Conservation (phyloP, 2,113 vertebrate genomes). For the Bufo gargarizans region DNA sequence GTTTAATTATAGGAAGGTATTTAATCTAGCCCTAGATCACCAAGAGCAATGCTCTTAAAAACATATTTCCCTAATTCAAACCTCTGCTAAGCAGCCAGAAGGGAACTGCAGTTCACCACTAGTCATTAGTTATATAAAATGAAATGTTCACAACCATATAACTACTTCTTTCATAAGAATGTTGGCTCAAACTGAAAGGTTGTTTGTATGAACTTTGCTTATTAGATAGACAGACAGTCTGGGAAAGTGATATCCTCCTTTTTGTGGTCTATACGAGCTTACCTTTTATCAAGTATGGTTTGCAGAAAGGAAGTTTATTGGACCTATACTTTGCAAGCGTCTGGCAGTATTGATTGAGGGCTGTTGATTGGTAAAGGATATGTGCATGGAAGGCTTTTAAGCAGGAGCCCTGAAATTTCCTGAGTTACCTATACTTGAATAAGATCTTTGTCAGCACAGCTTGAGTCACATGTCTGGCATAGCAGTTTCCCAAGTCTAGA, state of each 20-base stretch:
- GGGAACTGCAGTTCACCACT: background rate
- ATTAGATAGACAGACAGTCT: conserved; percentile 48
- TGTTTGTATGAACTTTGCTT: conserved; percentile 46
- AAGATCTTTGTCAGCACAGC: conserved; percentile 30
- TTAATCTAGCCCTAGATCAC: background rate
- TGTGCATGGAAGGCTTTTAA: conserved; percentile 41
- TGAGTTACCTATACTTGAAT: conserved; percentile 32
- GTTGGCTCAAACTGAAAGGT: conserved; percentile 49
- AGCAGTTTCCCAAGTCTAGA: background rate
- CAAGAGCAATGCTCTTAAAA: background rate
- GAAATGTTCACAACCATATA: conserved; percentile 35
- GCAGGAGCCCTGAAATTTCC: conserved; percentile 32
- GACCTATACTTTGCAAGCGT: conserved; percentile 30
- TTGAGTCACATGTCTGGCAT: conserved; percentile 8
- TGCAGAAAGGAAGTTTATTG: conserved; percentile 39
- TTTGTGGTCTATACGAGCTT: conserved; percentile 44
- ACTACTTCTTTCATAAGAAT: conserved; percentile 51
- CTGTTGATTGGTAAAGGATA: conserved; percentile 38
- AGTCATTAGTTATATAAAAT: conserved; percentile 39
- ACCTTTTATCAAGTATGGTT: conserved; percentile 33
- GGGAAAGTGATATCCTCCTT: conserved; percentile 40
- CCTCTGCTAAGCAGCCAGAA: background rate
- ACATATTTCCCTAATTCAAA: conserved; percentile 18
- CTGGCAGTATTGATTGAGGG: conserved; percentile 46
- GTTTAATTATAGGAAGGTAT: background rate